Percentiles rank a stretch among this genome's conserved stretches.
Conservation (phyloP, 1,140 invertebrate genomes). For the Drosophila ercepeae region DNA sequence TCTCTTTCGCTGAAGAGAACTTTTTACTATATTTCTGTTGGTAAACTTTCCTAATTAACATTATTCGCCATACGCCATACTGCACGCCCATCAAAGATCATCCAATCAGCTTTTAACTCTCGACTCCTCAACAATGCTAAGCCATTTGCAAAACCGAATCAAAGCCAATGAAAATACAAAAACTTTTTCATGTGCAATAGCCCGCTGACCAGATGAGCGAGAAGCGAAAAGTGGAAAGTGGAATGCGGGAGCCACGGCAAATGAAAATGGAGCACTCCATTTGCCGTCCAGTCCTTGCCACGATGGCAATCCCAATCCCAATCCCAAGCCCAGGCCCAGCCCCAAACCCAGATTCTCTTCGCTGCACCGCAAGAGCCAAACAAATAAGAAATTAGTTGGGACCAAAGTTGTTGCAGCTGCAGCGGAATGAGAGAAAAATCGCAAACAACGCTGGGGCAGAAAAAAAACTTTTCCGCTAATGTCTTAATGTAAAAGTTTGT, state of each 20-base stretch:
- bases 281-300: constrained; percentile 35
- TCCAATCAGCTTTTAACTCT: constrained; percentile 43
- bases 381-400: constrained; percentile 80
- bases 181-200: constrained; percentile 76
- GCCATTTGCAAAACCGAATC: constrained; percentile 57
- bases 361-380: constrained; percentile 63
- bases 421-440: constrained; percentile 58
- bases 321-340: constrained; percentile 11
- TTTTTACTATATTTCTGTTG: constrained; percentile 30
- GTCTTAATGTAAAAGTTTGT: constrained; percentile 83
- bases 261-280: constrained; percentile 76
- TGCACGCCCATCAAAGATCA: constrained; percentile 55
- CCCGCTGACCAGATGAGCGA: constrained; percentile 51
- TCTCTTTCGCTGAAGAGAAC: constrained; percentile 2
- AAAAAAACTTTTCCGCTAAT: constrained; percentile 77
- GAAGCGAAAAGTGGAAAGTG: constrained; percentile 19
- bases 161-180: constrained; percentile 70
- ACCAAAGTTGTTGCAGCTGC: constrained; percentile 77
- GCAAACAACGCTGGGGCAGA: constrained; percentile 43
- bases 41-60: constrained; percentile 27
- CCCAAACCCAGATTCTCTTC: constrained; percentile 1
- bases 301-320: constrained; percentile 2
- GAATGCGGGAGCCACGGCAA: constrained; percentile 17
- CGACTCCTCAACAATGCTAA: constrained; percentile 48
- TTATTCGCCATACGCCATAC: constrained; percentile 33